A percentile compares a stretch with the other conserved stretches of the same genome.
Conservation (phyloP, 2,888 invertebrate species). For the Rhingia rostrata region DNA sequence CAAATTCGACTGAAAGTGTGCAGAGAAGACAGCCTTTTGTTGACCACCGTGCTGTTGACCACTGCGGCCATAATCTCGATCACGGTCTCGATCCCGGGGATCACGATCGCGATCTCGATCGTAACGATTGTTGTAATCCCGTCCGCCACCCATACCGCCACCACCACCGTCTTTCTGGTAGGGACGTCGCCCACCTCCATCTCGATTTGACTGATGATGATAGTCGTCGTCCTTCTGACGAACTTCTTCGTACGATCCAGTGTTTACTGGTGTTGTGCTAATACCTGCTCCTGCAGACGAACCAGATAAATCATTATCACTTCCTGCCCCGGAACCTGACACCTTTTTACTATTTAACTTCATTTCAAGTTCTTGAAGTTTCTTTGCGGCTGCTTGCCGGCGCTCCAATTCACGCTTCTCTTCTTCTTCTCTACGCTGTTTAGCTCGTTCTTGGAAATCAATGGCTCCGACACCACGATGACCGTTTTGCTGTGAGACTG, state of each 20-base stretch:
- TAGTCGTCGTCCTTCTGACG: slow-evolving; percentile 75
- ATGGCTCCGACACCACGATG: slow-evolving; percentile 84
- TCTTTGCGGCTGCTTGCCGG: slow-evolving; percentile 86
- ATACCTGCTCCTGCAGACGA: slow-evolving; percentile 46
- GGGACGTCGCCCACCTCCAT: slow-evolving; percentile 53
- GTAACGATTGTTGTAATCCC: slow-evolving; percentile 72
- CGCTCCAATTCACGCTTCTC: slow-evolving; percentile 89
- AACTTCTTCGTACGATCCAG: slow-evolving; percentile 59
- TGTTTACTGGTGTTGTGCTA: slow-evolving; percentile 50
- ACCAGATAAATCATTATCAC: slow-evolving; percentile 78
- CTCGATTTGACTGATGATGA: slow-evolving; percentile 69
- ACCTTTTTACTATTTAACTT: slow-evolving; percentile 85
- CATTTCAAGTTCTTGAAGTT: slow-evolving; percentile 88
- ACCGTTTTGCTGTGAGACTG: slow-evolving; percentile 79
- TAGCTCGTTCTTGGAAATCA: slow-evolving; percentile 92
- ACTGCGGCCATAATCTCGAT: slow-evolving; percentile 74
- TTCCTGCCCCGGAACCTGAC: slow-evolving; percentile 78
- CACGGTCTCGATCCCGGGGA: slow-evolving; percentile 56
- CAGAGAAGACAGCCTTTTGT: slow-evolving; percentile 84
- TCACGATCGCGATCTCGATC: slow-evolving; percentile 68
- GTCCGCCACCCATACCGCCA: slow-evolving; percentile 72
- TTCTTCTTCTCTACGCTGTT: slow-evolving; percentile 93
- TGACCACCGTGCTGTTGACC: slow-evolving; percentile 77
- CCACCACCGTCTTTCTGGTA: slow-evolving; percentile 55
- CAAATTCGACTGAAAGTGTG: slow-evolving; percentile 91